Evolutionary conservation across 1,140 invertebrate genomes (phyloP), one percentile per base, ranked within the genome.

Genomic region (Sarcophaga peregrina): DNA sequence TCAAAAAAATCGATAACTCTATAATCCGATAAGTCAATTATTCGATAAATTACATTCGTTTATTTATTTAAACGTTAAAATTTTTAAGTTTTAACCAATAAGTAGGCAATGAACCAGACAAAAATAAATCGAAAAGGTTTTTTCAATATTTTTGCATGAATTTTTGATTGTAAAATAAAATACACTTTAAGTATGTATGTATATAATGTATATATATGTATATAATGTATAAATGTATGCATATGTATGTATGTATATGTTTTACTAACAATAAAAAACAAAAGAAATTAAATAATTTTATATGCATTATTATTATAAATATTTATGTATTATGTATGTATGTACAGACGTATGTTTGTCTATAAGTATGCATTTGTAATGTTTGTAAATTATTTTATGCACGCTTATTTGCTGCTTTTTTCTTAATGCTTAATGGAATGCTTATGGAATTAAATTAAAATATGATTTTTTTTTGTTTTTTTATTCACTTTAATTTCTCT

Each of bases 311-410:
- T 37, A 37, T 37, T 37, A 37, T 37, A 37, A 37, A 37, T 37
- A 37, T 37, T 37, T 37, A 37, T 37, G 1, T 37, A 37, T 58
- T 48, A 48, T 8, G 45, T 76, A 15, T n/a, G 17, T 73, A 47
- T 48, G 13, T 75, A 47, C 45, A 47, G 47, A n/a, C 47, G 73
- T 76, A 47, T 76, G 15, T 76, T 46, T 48, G 73, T 74, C 6
- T 46, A 47, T 73, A 73, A 25, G 17, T 76, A 76, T 76, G 25
- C 8, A 76, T 76, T n/a, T 48, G 17, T 76, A 15, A 48, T 76
- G 11, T 76, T 9, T 76, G 74, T 76, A 3, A 48, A n/a, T 58
- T n/a, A n/a, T 37, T 37, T 37, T 58, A 76, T 76, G 74, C 46
- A n/a, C 13, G 74, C 47, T 48, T 76, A 25, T 76, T 76, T 10